Evolutionary conservation across 2,113 vertebrate species (phyloP), one percentile per base, ranked within the genome.

Genomic region (Acrocephalus kingi): DNA sequence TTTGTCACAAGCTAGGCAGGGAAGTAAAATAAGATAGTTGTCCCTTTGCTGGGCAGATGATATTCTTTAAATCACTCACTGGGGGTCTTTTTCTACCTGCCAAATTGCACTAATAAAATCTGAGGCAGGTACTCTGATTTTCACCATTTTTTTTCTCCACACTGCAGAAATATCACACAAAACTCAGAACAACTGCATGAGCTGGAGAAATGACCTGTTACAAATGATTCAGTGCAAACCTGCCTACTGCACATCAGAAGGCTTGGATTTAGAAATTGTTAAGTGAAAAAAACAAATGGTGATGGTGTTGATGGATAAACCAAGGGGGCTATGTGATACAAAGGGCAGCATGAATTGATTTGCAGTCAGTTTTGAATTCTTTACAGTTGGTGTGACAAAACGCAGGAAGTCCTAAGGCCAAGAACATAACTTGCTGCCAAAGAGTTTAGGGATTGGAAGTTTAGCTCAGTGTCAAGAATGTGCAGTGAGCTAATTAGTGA

Each of bases 401-500:
- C 1, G 1, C 48, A 39, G 69, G 37, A 89, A 67, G 39, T 78
- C 69, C 6, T 1, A 37, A 84, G 56, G 43, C 56, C 51, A 39
- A 28, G 30, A 75, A 2, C 0, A 0, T 71, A 52, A 56, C 35
- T 3, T 2, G 12, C 56, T 84, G 66, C 17, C 2, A 2, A 1
- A 69, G 76, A 35, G 8, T 66, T 87, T 37, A 46, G 21, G 18
- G 7, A 4, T 37, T 71, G 74, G 37, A 87, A 67, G 31, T 84
- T 82, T 17, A 93, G 54, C 37, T 91, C 41, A 6, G 13, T 46
- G 71, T 61, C 62, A 67, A 27, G 41, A 71, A 49, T 3, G 1
- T 66, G 35, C 56, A 63, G n/a, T 63, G 77, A 84, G 35, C 7
- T 54, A 67, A 43, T 71, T 35, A 30, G 13, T 71, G 28, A 82